A percentile compares a stretch with the other conserved stretches of the same genome.
phyloP scores from a whole-genome alignment of 2,113 vertebrate genomes.

The Syngnathoides biaculeatus region DNA sequence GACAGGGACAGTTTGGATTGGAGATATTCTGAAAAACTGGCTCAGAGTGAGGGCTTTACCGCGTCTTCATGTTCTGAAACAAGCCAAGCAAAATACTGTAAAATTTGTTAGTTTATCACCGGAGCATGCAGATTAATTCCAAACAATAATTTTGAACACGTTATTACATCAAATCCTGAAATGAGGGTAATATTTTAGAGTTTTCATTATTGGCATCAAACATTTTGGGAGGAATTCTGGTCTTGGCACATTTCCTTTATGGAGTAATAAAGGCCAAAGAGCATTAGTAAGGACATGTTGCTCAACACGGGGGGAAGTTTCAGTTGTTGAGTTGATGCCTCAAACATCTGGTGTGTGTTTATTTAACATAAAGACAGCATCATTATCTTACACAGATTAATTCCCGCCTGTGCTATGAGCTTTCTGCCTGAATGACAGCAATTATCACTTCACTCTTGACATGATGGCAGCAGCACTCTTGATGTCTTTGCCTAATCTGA shows the following conservation, averaged over 20 bases:
- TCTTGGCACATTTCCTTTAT: neutral
- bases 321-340: conserved; percentile 17
- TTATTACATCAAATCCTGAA: neutral
- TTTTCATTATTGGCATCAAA: neutral
- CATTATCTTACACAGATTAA: conserved; percentile 40
- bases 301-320: neutral
- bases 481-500: conserved; percentile 55
- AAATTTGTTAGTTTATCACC: neutral
- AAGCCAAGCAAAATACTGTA: neutral
- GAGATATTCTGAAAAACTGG: neutral
- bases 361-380: conserved; percentile 36
- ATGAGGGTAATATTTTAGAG: neutral
- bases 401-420: conserved; percentile 46
- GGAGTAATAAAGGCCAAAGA: neutral
- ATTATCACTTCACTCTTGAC: conserved; percentile 59
- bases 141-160: neutral
- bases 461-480: conserved; percentile 39
- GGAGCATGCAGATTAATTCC: neutral
- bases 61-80: neutral
- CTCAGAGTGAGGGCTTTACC: neutral
- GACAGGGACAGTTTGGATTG: conserved; percentile 1
- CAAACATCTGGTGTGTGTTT: conserved; percentile 45
- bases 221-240: neutral
- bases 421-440: conserved; percentile 63
- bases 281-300: neutral